Evolutionary conservation across 2,888 invertebrate species (phyloP).

Genomic region (Plusia festucae): DNA sequence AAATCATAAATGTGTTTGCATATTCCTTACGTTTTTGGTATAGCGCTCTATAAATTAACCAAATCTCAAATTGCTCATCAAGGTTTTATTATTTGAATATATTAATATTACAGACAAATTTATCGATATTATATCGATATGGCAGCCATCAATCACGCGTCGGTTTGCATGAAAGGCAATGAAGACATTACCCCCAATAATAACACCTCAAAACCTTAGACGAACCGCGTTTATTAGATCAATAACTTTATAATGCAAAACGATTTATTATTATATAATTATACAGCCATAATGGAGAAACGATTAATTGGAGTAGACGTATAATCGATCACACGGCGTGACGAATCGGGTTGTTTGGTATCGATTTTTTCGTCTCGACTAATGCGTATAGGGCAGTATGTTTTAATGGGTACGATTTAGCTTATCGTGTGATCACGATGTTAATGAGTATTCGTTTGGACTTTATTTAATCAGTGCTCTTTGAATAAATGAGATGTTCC

Average conservation of each 20-base stretch:
- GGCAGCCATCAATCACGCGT: conserved; percentile 70
- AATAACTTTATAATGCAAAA: conserved; percentile 83
- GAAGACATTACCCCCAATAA: conserved; percentile 81
- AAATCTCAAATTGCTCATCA: conserved; percentile 57
- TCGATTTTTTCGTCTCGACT: conserved; percentile 58
- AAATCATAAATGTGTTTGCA: conserved; percentile 52
- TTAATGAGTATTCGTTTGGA: conserved; percentile 76
- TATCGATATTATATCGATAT: conserved; percentile 73
- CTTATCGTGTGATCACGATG: conserved; percentile 77
- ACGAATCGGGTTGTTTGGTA: conserved; percentile 71
- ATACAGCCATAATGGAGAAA: conserved; percentile 73
- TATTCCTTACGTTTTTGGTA: conserved; percentile 48
- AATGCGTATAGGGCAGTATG: conserved; percentile 64
- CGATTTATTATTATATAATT: conserved; percentile 82
- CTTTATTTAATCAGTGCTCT: conserved; percentile 69
- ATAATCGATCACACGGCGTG: conserved; percentile 78
- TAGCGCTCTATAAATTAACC: conserved; percentile 60
- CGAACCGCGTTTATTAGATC: conserved; percentile 82
- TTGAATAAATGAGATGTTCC: conserved; percentile 74
- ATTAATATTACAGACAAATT: conserved; percentile 68
- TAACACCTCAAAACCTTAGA: conserved; percentile 73
- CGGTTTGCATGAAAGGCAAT: conserved; percentile 72
- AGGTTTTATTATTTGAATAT: conserved; percentile 65
- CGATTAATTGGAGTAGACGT: conserved; percentile 81
- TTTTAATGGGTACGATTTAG: conserved; percentile 69